A percentile compares a stretch with the other conserved stretches of the same genome.
Conservation (phyloP, 2,113 vertebrate species). For the Grus americana region DNA sequence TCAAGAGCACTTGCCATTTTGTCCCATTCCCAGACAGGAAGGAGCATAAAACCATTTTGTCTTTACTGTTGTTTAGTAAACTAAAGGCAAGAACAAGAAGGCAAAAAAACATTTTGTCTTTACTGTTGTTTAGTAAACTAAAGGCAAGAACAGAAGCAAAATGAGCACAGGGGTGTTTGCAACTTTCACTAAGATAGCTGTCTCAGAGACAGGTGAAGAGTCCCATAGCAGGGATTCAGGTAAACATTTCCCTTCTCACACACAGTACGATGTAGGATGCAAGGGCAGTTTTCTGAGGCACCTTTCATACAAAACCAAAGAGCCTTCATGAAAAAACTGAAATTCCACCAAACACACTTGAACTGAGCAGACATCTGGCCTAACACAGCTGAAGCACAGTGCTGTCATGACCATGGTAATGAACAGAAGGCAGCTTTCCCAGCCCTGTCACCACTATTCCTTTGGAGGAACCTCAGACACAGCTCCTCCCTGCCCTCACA, state of each 20-base stretch:
- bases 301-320: background rate
- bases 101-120: conserved; percentile 14
- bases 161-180: background rate
- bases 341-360: background rate
- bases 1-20: conserved; percentile 38
- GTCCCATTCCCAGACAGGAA: conserved; percentile 26
- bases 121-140: conserved; percentile 72
- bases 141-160: conserved; percentile 73
- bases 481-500: background rate
- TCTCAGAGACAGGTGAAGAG: background rate
- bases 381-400: background rate
- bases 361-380: background rate
- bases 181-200: background rate
- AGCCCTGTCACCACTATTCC: background rate
- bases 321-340: background rate
- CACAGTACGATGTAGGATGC: background rate
- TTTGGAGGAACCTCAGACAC: background rate
- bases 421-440: background rate
- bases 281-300: background rate
- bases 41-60: conserved; percentile 26
- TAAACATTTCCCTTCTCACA: background rate
- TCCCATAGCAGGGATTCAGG: background rate
- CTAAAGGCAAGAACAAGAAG: conserved; percentile 80
- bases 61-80: conserved; percentile 68
- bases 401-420: background rate